These are phyloP conservation scores for Furcifer pardalis DNA, from an alignment of 2,797 vertebrate genomes.

Conservation along the genomic window DNA sequence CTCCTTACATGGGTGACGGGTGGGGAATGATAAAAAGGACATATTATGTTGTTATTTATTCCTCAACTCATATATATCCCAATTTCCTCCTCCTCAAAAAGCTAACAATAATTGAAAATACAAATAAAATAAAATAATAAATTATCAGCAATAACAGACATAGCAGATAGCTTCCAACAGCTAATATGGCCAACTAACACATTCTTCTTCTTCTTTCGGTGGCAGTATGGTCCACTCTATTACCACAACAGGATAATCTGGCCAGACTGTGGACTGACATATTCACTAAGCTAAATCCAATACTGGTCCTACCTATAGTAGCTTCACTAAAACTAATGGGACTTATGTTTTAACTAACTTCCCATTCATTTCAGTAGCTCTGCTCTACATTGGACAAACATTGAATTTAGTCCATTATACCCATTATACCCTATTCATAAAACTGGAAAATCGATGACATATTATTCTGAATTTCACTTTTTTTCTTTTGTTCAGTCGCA, in stretches of 20 bases:
- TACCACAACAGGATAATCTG: no score
- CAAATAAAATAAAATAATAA: neutral
- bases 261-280: no score
- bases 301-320: no score
- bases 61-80: neutral
- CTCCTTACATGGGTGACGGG: neutral
- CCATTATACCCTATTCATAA: neutral
- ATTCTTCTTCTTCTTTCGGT: no score
- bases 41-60: neutral
- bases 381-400: no score
- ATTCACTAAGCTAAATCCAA: no score
- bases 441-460: neutral
- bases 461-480: neutral
- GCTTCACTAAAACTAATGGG: no score
- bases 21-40: neutral
- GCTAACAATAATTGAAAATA: neutral
- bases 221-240: no score
- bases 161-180: neutral
- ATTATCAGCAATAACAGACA: neutral
- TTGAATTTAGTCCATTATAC: neutral
- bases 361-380: no score
- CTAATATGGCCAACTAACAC: no score
- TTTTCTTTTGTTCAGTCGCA: no score
- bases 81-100: neutral
- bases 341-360: no score